Evolutionary conservation across 2,113 vertebrate genomes (phyloP), one percentile per base, ranked within the genome.

Genomic region (Gracilinanus agilis): DNA sequence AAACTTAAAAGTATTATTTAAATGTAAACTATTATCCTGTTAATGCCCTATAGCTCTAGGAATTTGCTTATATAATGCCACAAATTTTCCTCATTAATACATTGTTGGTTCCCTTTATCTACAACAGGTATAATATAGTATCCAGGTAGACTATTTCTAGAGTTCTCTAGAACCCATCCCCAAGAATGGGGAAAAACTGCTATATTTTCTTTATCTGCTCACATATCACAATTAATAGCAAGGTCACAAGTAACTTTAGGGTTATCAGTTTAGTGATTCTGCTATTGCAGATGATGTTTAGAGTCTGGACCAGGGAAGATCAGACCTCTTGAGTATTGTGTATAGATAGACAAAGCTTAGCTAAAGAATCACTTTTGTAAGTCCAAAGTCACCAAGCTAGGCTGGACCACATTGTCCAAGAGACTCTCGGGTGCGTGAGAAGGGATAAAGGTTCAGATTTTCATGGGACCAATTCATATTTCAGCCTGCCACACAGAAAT

Each of bases 391-490:
- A 34, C 2, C 11, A 56, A 7, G 19, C 58, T 88, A 58, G 67
- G 53, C 92, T 21, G 95, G 88, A 58, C n/a, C 23, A 25, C 25
- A 55, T 12, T 92, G 92, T 40, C 88, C 49, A n/a, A 40, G 91
- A 95, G 58, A 49, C 54, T 90, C 53, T 9, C 19, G n/a, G 44
- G 49, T 91, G 88, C 0, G 2, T 75, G 34, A 75, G 40, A 29
- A 90, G 54, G 54, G 25, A 75, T 49, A 94, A 91, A 61, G n/a
- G 44, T 27, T 44, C 53, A 67, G n/a, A 90, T 96, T 96, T 83
- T 92, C 0, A 2, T 54, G 90, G 96, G 96, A 90, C 58, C 83
- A 88, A n/a, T 88, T 0, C 24, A 55, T 55, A 44, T 89, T 93
- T 92, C 55, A 92, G 93, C 89, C 34, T 55, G 40, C 94, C 24